Base-by-base conservation (phyloP, 1,140 invertebrate species). In the Calliopsis andreniformis region DNA sequence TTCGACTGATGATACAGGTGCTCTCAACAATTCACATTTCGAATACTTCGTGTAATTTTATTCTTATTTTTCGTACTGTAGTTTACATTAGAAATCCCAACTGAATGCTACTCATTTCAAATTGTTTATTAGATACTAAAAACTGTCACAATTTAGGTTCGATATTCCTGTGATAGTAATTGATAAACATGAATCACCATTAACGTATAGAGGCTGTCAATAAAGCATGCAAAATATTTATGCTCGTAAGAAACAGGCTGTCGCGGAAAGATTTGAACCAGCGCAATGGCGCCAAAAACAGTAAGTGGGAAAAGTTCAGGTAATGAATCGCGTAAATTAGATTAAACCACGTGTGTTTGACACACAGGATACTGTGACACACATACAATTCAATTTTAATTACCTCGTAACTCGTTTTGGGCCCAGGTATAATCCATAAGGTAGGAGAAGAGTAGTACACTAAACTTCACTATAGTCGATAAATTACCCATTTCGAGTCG, bases 401-500 rank as follows among this genome's bases (percentile, higher is more conserved):
- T 88, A 91, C 90, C 90, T 82, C 63, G 76, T 45, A 83, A 69
- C 49, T 87, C 84, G 30, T 89, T 85, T 78, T 90, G 84, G 49
- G 84, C 87, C 63, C 43, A 80, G 61, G 84, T 86, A 78, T 90
- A 89, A 91, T 91, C 90, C 89, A 90, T 83, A 69, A 90, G 64
- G 80, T 86, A 89, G 70, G 86, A 85, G 68, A 91, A 80, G 45
- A 91, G 76, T 61, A 82, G 84, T 61, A 78, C 88, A 88, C 87
- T 82, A 47, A 88, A 84, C 86, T 87, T 88, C 82, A 90, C 85
- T 84, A 88, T 85, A 82, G 84, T 90, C 63, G 89, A 77, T 86
- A 90, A 85, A 86, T 91, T 90, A 82, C 89, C 89, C 90, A 91
- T 91, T 86, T 86, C 78, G 83, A 80, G 85, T 87, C 86, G 85